phyloP scores from a whole-genome alignment of 2,113 vertebrate species.

The Hyperopisus bebe region DNA sequence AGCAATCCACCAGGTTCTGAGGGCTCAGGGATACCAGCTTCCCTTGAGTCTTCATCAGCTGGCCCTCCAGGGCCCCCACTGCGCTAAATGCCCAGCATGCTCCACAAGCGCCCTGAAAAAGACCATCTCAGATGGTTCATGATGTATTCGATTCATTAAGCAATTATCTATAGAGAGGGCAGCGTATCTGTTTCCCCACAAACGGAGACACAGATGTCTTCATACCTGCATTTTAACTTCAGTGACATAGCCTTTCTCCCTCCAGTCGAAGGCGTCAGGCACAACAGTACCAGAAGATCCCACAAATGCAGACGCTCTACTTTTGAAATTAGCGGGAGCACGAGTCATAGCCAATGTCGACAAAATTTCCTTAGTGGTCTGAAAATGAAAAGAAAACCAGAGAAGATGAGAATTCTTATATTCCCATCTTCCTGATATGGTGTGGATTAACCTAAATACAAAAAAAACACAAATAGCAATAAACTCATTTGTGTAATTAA shows the following conservation, averaged over 20 bases:
- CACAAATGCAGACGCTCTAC: conserved; percentile 9
- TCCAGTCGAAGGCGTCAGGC: conserved; percentile 73
- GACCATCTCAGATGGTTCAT: background rate
- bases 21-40: conserved; percentile 62
- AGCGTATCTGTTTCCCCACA: background rate
- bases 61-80: conserved; percentile 66
- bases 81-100: conserved; percentile 72
- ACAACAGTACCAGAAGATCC: background rate
- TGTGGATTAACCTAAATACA: background rate
- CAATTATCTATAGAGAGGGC: background rate
- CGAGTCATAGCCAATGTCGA: conserved; percentile 47
- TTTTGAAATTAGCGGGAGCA: conserved; percentile 43
- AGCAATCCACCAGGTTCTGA: conserved; percentile 71
- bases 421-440: background rate
- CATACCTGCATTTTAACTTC: conserved; percentile 74
- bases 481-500: background rate
- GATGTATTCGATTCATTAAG: background rate
- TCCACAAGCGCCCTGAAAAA: conserved; percentile 58
- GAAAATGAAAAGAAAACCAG: background rate
- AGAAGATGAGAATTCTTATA: background rate
- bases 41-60: conserved; percentile 56
- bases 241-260: conserved; percentile 69
- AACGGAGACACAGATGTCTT: background rate
- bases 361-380: conserved; percentile 65
- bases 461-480: background rate